Percentiles rank a stretch among this genome's conserved stretches.
phyloP scores from a whole-genome alignment of 1,140 invertebrate species.

The Helicoverpa armigera region DNA sequence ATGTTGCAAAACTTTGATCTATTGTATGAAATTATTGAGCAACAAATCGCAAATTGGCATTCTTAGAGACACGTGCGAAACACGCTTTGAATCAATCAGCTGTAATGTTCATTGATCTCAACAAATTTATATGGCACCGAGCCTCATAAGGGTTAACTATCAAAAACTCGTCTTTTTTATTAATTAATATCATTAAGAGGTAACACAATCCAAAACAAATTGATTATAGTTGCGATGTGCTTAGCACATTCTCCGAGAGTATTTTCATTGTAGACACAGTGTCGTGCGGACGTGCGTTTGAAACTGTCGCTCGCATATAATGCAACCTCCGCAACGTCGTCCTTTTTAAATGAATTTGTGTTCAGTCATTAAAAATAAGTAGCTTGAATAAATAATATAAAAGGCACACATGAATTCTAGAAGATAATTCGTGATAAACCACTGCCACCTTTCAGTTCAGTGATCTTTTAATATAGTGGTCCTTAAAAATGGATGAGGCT shows the following conservation, averaged over 20 bases:
- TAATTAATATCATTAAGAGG: slow-evolving; percentile 26
- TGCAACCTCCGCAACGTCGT: slow-evolving; percentile 32
- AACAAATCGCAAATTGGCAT: not conserved
- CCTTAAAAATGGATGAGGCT: slow-evolving; percentile 78
- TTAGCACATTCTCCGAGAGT: slow-evolving; percentile 32
- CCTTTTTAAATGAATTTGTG: not conserved
- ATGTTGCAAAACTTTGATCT: not conserved
- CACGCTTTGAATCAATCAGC: not conserved
- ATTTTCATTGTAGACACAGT: slow-evolving; percentile 55
- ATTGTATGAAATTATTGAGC: not conserved
- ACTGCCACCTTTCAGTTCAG: not conserved
- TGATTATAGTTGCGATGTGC: slow-evolving; percentile 31
- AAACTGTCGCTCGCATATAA: slow-evolving; percentile 33
- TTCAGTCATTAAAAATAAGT: slow-evolving; percentile 5
- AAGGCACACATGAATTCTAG: not conserved
- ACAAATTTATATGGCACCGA: not conserved
- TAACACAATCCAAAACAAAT: slow-evolving; percentile 14
- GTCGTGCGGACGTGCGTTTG: slow-evolving; percentile 58
- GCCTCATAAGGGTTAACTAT: not conserved
- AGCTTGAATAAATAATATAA: not conserved
- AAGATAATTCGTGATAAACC: not conserved
- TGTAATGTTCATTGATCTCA: not conserved
- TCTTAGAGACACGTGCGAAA: not conserved
- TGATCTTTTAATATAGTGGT: not conserved
- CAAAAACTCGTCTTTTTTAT: not conserved